Conservation (phyloP, 2,797 vertebrate species). For the Parambassis ranga region DNA sequence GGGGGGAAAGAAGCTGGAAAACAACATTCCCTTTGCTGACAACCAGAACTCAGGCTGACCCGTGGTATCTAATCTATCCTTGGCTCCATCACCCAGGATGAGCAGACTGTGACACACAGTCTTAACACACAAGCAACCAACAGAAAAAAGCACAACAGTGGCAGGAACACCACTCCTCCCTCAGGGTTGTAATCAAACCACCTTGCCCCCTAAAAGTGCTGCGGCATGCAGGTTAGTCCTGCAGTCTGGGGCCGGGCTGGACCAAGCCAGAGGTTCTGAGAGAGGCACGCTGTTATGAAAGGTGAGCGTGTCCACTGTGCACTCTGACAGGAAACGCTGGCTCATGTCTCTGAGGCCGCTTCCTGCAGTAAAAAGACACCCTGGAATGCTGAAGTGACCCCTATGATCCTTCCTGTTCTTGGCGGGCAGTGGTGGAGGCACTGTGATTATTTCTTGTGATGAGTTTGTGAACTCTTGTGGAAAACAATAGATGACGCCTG, state of each 20-base stretch:
- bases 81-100: constrained; percentile 21
- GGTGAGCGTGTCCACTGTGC: constrained; percentile 51
- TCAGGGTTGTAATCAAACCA: constrained; percentile 49
- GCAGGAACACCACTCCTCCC: constrained; percentile 17
- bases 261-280: constrained; percentile 14
- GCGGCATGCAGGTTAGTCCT: constrained; percentile 41
- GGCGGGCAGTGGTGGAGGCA: not conserved
- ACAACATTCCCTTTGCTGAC: constrained; percentile 20
- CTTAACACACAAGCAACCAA: not conserved
- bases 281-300: constrained; percentile 57
- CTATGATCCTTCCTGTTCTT: constrained; percentile 45
- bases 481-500: not conserved
- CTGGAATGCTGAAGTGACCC: constrained; percentile 56
- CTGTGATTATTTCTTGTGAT: constrained; percentile 7
- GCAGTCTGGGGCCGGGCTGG: not conserved
- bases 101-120: constrained; percentile 23
- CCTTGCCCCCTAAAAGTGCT: constrained; percentile 66
- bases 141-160: constrained; percentile 24
- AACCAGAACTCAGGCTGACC: constrained; percentile 24
- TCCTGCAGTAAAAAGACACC: constrained; percentile 73
- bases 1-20: not conserved
- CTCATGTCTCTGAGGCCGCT: constrained; percentile 64
- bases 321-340: constrained; percentile 66
- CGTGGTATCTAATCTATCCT: constrained; percentile 22
- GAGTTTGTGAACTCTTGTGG: not conserved